A percentile compares a stretch with the other conserved stretches of the same genome.
phyloP scores from a whole-genome alignment of 2,888 invertebrate genomes.

The Flexamia atlantica region DNA sequence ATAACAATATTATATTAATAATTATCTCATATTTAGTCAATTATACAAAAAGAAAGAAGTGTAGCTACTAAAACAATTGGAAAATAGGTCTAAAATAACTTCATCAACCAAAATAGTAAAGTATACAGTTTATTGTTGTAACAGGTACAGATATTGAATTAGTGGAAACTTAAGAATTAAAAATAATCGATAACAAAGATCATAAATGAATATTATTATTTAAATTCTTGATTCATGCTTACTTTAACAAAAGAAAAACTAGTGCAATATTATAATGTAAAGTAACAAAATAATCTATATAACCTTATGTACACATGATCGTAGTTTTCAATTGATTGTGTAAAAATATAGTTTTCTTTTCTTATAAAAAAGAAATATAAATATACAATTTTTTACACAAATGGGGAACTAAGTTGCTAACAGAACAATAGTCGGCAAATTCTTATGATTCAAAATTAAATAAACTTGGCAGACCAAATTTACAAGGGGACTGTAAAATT shows the following conservation, averaged over 20 bases:
- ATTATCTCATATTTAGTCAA: not conserved
- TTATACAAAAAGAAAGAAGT: not conserved
- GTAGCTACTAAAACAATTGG: not conserved
- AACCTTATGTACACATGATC: constrained; percentile 20
- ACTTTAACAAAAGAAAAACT: not conserved
- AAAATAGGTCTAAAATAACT: constrained; percentile 20
- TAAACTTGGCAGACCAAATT: not conserved
- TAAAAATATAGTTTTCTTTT: constrained; percentile 30
- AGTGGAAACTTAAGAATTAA: not conserved
- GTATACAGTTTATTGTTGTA: constrained; percentile 5
- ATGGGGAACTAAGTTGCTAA: not conserved
- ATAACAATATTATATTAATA: constrained; percentile 21
- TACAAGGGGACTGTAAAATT: not conserved
- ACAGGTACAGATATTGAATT: constrained; percentile 18
- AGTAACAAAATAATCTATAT: constrained; percentile 34
- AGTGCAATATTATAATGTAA: not conserved
- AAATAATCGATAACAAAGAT: constrained; percentile 1
- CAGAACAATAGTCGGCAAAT: not conserved
- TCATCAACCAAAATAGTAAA: not conserved
- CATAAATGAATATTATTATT: constrained; percentile 16
- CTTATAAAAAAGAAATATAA: constrained; percentile 31
- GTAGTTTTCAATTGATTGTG: constrained; percentile 3
- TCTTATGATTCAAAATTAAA: not conserved
- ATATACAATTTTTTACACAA: constrained; percentile 15
- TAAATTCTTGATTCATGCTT: not conserved